Evolutionary conservation across 2,113 vertebrate genomes (phyloP), one percentile per base, ranked within the genome.

Genomic region (Dolichotis patagonum): DNA sequence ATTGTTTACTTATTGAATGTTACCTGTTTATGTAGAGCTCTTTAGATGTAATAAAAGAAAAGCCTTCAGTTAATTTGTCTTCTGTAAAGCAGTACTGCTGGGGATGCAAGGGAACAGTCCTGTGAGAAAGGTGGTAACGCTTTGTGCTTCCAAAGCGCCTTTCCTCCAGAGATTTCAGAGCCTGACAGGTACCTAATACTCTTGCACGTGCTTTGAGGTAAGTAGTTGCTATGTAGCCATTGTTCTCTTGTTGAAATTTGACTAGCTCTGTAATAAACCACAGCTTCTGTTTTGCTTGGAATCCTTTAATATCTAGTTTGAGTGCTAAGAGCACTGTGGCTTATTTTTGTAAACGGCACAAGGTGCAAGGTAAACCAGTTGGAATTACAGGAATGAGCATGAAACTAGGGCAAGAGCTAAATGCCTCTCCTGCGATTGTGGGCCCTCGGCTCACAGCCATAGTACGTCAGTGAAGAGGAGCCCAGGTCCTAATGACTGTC

Each of bases 1-100:
- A 99, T 99, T 99, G 99, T 99, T 99, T 99, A 99, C 99, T 98
- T 99, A 99, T 99, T 99, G 99, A 99, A 99, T 99, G 99, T 99
- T 99, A 99, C 99, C 98, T 99, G 99, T 99, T 99, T 99, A 99
- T 99, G 99, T 99, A 99, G 99, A 99, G 99, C 99, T 99, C 99
- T 99, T 99, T 99, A 99, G 99, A 99, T 99, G 99, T 99, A 99
- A 99, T 99, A 99, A 99, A 99, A 98, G 84, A 96, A 98, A 99
- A 98, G 98, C 99, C 99, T 99, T 99, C 99, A 99, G 99, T 98
- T 99, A 99, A n/a, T 46, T 98, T 98, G 98, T 98, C 97, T 98
- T 97, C 97, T 98, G 97, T 98, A 96, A 96, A 96, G 56, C 88
- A 78, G 43, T 46, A n/a, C 78, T 43, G 16, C 84, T 58, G 71